Base-by-base conservation (phyloP, 2,113 vertebrate species). In the Noturus placidus region DNA sequence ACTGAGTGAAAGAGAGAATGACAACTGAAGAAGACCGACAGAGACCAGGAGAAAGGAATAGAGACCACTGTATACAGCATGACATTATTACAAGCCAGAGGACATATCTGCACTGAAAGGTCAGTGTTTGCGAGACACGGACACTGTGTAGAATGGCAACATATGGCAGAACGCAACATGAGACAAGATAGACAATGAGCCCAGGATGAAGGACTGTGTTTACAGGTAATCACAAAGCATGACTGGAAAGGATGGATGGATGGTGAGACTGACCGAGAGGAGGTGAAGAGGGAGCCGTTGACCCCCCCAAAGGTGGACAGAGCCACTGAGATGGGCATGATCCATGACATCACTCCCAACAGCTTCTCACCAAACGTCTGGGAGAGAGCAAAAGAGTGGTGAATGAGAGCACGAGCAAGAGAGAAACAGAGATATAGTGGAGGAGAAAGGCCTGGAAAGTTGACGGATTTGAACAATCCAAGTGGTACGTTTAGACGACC, bases 281-380 rank as follows among this genome's bases (percentile, higher is more conserved):
- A 97, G 50, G 97, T 97, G 91, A 98, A 95, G 85, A 96, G 95
- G 86, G 95, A 95, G n/a, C 95, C 97, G 78, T 95, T 98, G 87
- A 98, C 97, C 42, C 97, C 97, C 70, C 97, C 97, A 77, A 98
- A 98, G 82, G 97, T 98, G 88, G 97, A 98, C 61, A 98, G 94
- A 77, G 97, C 97, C 81, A 98, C 97, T 0, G 97, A 97, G 91
- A 98, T 98, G 93, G 97, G 97, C 97, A 98, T 98, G 93, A 98
- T 96, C 97, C 97, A 98, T 20, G 97, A 92, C 96, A 98, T 97
- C 87, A 97, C 96, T 2, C 97, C 97, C 56, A 98, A 92, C 76
- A 98, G 95, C 93, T 98, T 98, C 93, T 98, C 96, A 86, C 97
- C 97, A 88, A 98, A 98, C 3, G 97, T 98, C 97, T 97, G 92